These are phyloP conservation scores for Harpalus rubripes DNA, from an alignment of 2,888 invertebrate species.

Conservation along the genomic window DNA sequence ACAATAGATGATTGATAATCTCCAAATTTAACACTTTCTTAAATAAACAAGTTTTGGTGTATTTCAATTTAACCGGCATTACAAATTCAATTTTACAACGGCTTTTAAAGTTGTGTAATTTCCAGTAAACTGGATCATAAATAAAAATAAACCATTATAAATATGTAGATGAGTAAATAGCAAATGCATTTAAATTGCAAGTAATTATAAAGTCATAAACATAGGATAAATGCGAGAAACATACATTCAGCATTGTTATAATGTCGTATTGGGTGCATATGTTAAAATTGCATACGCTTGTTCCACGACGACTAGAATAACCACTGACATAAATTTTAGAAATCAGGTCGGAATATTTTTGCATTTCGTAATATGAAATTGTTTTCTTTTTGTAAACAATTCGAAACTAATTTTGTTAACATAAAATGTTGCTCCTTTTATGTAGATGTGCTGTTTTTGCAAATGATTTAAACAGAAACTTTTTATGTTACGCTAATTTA, in stretches of 20 bases:
- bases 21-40: too few relatives aligned
- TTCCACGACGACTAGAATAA: not conserved
- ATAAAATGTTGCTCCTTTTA: not conserved
- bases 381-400: not conserved
- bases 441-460: conserved; percentile 2
- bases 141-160: conserved; percentile 20
- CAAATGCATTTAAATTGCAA: conserved; percentile 43
- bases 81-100: not conserved
- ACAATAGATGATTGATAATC: too few relatives aligned
- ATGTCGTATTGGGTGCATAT: conserved; percentile 11
- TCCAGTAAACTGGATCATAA: conserved; percentile 14
- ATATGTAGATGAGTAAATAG: conserved; percentile 36
- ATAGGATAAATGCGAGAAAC: conserved; percentile 20
- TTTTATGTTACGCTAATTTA: not conserved
- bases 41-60: not conserved
- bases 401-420: not conserved
- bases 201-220: conserved; percentile 44
- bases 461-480: conserved; percentile 4
- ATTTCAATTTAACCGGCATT: not conserved
- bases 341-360: conserved; percentile 8
- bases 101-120: conserved; percentile 11
- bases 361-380: not conserved
- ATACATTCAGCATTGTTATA: conserved; percentile 39
- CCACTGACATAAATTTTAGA: conserved; percentile 2
- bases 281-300: conserved; percentile 11